Evolutionary conservation across 2,888 invertebrate species (phyloP), one percentile per base, ranked within the genome.

Genomic region (Isotomurus palustris): DNA sequence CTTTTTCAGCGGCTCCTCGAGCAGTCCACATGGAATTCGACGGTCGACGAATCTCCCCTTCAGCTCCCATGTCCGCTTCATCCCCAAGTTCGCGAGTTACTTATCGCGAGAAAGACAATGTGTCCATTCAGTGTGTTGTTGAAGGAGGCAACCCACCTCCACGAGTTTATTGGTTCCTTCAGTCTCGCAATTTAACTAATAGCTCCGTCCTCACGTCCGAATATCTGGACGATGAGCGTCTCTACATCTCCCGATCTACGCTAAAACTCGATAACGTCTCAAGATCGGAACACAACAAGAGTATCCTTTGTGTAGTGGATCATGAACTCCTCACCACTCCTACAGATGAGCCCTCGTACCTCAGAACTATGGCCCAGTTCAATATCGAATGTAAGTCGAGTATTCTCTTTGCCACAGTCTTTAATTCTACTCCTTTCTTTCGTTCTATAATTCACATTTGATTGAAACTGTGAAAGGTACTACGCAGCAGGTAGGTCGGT

Each of bases 11-110:
- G 76, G 82, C 87, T 43, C 91, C 91, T 22, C 84, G 88, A 64
- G 84, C 88, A 47, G 88, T 90, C 65, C 91, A 90, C 77, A 80
- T 91, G 72, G 83, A 89, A 73, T 88, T 91, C 75, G 91, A 91
- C 76, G 88, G 89, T 72, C 65, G 68, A 40, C 64, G 67, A 53
- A 53, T 66, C 49, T 58, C 66, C 44, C 63, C 67, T 55, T 59
- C 66, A 56, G 55, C 65, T 28, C 60, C 62, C 43, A 61, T 62
- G 54, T 60, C 64, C 28, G 12, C 53, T 12, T 44, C 62, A 24
- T 53, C 56, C 32, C 45, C 59, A 2, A 58, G 58, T 35, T 44
- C 61, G 35, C 57, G 64, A 58, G 69, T 68, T 38, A 70, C 69
- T 36, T 70, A 67, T 58, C 51, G 69, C 38, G 69, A 70, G 58